A percentile compares a stretch with the other conserved stretches of the same genome.
Evolutionary conservation across 2,888 invertebrate genomes (phyloP).

Genomic region (Zygaena filipendulae): DNA sequence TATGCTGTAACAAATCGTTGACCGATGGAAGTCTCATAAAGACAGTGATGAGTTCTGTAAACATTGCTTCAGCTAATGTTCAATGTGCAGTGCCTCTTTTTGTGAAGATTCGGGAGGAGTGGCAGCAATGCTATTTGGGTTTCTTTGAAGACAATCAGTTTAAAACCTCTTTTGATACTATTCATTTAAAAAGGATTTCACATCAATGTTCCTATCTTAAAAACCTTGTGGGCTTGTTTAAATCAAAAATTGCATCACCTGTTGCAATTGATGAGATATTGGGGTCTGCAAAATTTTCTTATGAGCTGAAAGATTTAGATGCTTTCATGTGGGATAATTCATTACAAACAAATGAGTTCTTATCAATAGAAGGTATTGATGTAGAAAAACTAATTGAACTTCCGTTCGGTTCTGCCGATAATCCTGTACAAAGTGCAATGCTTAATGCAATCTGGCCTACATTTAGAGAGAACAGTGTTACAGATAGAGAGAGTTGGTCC

Average conservation of each 20-base stretch:
- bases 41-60: conserved; percentile 81
- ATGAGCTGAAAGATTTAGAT: conserved; percentile 71
- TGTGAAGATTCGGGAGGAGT: conserved; percentile 84
- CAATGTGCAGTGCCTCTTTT: conserved; percentile 87
- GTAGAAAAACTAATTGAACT: conserved; percentile 62
- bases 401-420: conserved; percentile 87
- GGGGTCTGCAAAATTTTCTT: conserved; percentile 82
- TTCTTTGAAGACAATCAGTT: conserved; percentile 81
- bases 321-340: conserved; percentile 72
- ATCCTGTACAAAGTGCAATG: conserved; percentile 82
- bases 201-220: conserved; percentile 85
- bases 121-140: conserved; percentile 85
- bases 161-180: conserved; percentile 89
- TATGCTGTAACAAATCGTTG: conserved; percentile 73
- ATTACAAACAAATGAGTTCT: conserved; percentile 47
- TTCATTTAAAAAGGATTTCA: conserved; percentile 84
- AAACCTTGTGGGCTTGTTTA: conserved; percentile 87
- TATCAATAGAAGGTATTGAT: conserved; percentile 60
- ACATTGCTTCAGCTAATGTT: conserved; percentile 85
- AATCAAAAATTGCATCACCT: conserved; percentile 83
- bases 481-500: conserved; percentile 88
- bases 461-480: conserved; percentile 84
- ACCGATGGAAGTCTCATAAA: conserved; percentile 79
- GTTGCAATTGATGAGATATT: conserved; percentile 72
- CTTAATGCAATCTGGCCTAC: conserved; percentile 89